These are phyloP conservation scores for Rhopalosiphum padi DNA, from an alignment of 1,140 invertebrate species.

Conservation along the genomic window DNA sequence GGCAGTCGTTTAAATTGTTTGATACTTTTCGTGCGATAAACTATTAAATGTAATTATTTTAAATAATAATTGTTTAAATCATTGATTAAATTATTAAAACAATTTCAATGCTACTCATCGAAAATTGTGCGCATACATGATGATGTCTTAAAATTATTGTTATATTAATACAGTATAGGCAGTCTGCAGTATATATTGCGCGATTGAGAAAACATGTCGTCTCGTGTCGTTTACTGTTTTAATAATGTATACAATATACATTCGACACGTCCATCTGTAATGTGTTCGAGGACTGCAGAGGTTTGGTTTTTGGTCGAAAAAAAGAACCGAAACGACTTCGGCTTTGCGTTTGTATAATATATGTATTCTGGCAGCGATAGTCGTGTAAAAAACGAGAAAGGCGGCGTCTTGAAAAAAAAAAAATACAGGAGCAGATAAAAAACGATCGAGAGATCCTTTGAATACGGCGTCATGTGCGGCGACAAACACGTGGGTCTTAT, in stretches of 20 bases:
- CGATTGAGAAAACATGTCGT: not conserved
- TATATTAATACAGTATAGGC: not conserved
- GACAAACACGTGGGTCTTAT: conserved; percentile 29
- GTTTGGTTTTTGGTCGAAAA: not conserved
- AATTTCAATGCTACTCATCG: too few species aligned
- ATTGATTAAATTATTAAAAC: too few species aligned
- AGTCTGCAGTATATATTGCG: too few species aligned
- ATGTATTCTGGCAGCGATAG: not conserved
- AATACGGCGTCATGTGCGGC: not conserved
- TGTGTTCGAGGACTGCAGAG: not conserved
- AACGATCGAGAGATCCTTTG: not conserved
- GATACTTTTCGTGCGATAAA: not conserved
- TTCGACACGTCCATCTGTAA: not conserved
- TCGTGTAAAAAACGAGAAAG: not conserved
- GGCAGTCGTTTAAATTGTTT: not conserved
- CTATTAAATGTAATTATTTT: not conserved
- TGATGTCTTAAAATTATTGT: not conserved
- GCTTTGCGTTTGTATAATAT: not conserved
- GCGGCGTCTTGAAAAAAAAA: not conserved
- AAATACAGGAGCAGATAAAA: not conserved
- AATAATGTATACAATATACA: not conserved
- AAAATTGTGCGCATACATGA: not conserved
- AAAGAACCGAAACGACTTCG: not conserved
- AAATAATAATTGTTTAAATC: too few species aligned
- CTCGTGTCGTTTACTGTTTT: not conserved